Conservation (phyloP, 2,888 invertebrate species). For the Eudasyphora cyanicolor region DNA sequence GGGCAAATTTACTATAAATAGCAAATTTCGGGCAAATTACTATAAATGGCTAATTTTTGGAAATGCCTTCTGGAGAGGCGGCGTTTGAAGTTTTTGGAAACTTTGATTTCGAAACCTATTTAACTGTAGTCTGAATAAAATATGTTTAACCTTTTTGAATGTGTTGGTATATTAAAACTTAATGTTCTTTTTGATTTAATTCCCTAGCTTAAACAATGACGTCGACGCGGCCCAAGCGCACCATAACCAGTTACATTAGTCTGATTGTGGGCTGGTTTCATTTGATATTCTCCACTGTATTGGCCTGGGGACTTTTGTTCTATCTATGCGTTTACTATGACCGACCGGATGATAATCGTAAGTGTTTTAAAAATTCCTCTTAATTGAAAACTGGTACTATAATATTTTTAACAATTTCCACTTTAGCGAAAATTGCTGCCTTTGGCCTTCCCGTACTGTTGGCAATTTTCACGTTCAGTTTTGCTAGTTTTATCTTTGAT, state of each 20-base stretch:
- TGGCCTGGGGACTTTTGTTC: background rate
- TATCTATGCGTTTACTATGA: background rate
- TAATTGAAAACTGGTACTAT: too few species aligned
- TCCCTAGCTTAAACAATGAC: too few species aligned
- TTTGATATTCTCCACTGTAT: background rate
- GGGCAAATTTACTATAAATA: too few species aligned
- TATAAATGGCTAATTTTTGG: too few species aligned
- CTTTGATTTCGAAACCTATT: too few species aligned
- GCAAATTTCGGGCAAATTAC: too few species aligned
- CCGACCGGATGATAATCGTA: background rate
- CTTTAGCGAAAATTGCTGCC: background rate
- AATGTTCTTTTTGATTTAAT: too few species aligned
- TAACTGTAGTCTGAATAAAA: too few species aligned
- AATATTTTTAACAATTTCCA: background rate
- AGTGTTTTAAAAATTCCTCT: background rate
- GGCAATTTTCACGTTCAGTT: background rate
- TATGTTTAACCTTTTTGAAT: too few species aligned
- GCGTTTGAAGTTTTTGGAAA: too few species aligned
- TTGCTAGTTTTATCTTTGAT: slow-evolving; percentile 3
- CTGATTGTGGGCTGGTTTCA: background rate
- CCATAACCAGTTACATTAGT: background rate
- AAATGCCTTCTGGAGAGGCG: too few species aligned
- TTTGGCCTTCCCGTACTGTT: background rate
- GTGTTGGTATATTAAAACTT: too few species aligned
- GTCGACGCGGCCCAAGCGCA: background rate